Evolutionary conservation across 1,140 invertebrate genomes (phyloP).

Genomic region (Daktulosphaira vitifoliae): DNA sequence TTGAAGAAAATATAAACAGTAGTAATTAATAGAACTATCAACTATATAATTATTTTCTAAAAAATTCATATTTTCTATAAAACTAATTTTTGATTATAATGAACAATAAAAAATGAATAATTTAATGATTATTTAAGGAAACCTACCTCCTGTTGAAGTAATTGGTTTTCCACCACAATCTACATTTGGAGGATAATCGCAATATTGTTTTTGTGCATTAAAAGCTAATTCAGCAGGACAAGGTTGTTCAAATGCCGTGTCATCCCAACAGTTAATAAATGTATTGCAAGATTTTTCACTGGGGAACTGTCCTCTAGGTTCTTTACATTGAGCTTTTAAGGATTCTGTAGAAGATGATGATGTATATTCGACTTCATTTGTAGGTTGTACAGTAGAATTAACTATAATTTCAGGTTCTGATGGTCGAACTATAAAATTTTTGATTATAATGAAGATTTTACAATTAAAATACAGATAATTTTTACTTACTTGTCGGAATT

Average conservation of each 20-base stretch:
- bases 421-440: conserved; percentile 37
- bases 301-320: conserved; percentile 51
- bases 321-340: conserved; percentile 37
- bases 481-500: conserved; percentile 17
- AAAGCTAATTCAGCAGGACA: conserved; percentile 56
- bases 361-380: background rate
- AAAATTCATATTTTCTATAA: too few relatives aligned
- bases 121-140: too few relatives aligned
- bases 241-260: conserved; percentile 53
- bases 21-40: too few relatives aligned
- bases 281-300: conserved; percentile 51
- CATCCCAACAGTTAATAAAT: conserved; percentile 64
- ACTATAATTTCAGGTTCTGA: conserved; percentile 36
- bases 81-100: too few relatives aligned
- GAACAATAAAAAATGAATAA: too few relatives aligned
- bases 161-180: conserved; percentile 50
- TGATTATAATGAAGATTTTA: conserved; percentile 29
- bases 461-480: background rate
- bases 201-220: conserved; percentile 45
- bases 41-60: too few relatives aligned
- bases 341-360: conserved; percentile 9
- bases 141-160: conserved; percentile 7
- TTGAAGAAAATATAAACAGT: too few relatives aligned
- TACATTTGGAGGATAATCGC: conserved; percentile 56
- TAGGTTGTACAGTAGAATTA: conserved; percentile 20